Percentiles rank a stretch among this genome's conserved stretches.
Evolutionary conservation across 1,140 invertebrate species (phyloP).

Genomic region (Lucilia cuprina): DNA sequence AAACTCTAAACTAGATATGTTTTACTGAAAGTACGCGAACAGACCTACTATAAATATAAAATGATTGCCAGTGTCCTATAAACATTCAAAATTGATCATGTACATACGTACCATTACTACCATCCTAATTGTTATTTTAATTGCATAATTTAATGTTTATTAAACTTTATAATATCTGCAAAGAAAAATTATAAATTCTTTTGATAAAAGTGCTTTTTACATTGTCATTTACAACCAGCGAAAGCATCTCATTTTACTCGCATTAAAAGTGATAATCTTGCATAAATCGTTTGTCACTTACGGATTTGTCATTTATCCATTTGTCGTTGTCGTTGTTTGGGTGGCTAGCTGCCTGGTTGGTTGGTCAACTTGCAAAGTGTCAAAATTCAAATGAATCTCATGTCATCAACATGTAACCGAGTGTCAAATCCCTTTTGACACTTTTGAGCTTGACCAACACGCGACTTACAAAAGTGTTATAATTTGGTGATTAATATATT

Average conservation of each 20-base stretch:
- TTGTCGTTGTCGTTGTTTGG: background rate
- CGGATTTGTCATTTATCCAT: slow-evolving; percentile 9
- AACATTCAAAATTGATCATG: too few relatives aligned
- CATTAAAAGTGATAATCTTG: background rate
- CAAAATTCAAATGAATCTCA: slow-evolving; percentile 24
- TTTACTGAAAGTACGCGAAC: too few relatives aligned
- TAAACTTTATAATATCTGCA: too few relatives aligned
- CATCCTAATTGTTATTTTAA: too few relatives aligned
- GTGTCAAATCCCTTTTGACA: slow-evolving; percentile 27
- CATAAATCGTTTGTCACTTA: background rate
- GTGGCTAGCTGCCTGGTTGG: background rate
- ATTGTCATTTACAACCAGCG: too few relatives aligned
- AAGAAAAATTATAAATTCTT: too few relatives aligned
- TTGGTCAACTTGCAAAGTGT: slow-evolving; percentile 24
- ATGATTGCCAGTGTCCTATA: too few relatives aligned
- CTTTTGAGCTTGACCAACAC: slow-evolving; percentile 26
- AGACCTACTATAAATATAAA: too few relatives aligned
- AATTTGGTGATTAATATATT: slow-evolving; percentile 16
- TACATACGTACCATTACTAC: too few relatives aligned
- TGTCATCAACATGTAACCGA: background rate
- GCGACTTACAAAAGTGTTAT: slow-evolving; percentile 20
- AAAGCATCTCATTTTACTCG: background rate
- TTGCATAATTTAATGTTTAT: too few relatives aligned
- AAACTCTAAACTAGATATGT: too few relatives aligned
- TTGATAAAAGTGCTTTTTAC: too few relatives aligned